Evolutionary conservation across 2,113 vertebrate genomes (phyloP), one percentile per base, ranked within the genome.

Genomic region (Halichoerus grypus): DNA sequence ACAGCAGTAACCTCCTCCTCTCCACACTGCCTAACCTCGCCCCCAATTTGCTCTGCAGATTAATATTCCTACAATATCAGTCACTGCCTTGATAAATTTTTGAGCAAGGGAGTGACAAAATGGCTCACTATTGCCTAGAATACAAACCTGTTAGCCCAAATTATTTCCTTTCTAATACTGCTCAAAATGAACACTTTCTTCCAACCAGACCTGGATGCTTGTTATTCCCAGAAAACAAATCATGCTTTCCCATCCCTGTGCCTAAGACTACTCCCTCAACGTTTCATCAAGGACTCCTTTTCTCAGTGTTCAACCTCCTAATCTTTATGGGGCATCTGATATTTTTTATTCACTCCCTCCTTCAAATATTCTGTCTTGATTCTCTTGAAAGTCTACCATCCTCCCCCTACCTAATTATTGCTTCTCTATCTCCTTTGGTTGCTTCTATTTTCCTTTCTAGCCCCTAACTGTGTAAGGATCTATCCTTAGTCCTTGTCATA

Each of bases 231-330:
- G 59, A 96, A 86, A 86, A 91, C 13, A 95, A 49, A 53, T 49
- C 84, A 49, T 33, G 26, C 80, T 77, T 87, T 80, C 76, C 46
- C 61, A 91, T 46, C 42, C 83, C 72, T 72, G 15, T 72, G 10
- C 57, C 71, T 79, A 67, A 94, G 92, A 79, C 46, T 86, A 21
- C 9, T 39, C 31, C 67, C 42, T 92, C 84, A 71, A 71, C 4
- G 55, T 79, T 93, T 97, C 59, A 91, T 24, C 36, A 85, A 96
- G 63, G 59, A 91, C 33, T 33, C 74, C 63, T 93, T 82, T 97
- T 71, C 69, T 76, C 67, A 84, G 72, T 93, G 74, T 16, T 92
- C 46, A 88, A 31, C 76, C 77, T 86, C 69, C 91, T 57, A 28
- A 28, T 49, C 24, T 93, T 94, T 42, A n/a, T 1, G 15, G 8